A percentile compares a stretch with the other conserved stretches of the same genome.
These are phyloP conservation scores for Cryptoleucopteryx plumbea DNA, from an alignment of 2,113 vertebrate genomes.

Conservation along the genomic window DNA sequence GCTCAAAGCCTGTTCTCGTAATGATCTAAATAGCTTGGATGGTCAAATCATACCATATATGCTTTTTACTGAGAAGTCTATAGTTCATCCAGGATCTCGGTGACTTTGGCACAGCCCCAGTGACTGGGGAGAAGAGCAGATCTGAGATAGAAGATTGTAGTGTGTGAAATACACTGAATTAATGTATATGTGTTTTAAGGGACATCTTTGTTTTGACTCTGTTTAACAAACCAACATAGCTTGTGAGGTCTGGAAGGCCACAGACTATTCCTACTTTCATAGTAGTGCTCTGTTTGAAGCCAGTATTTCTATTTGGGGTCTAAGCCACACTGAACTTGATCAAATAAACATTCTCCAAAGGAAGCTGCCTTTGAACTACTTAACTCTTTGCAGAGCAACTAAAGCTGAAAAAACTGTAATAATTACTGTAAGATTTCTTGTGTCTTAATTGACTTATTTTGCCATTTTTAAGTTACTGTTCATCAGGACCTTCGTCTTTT, in stretches of 20 bases:
- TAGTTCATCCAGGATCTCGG: neutral
- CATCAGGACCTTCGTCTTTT: neutral
- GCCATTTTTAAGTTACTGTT: neutral
- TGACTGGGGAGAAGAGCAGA: neutral
- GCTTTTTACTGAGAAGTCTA: neutral
- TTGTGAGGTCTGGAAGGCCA: slow-evolving; percentile 41
- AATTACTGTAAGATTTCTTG: neutral
- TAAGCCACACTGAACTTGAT: slow-evolving; percentile 33
- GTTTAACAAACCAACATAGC: neutral
- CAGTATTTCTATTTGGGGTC: slow-evolving; percentile 41
- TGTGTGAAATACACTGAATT: slow-evolving; percentile 7
- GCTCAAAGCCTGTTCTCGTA: neutral
- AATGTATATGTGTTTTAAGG: slow-evolving; percentile 3
- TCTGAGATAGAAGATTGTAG: neutral
- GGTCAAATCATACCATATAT: neutral
- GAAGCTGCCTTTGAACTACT: slow-evolving; percentile 30
- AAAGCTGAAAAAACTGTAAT: neutral
- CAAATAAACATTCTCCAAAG: slow-evolving; percentile 46
- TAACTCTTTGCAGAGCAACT: slow-evolving; percentile 23
- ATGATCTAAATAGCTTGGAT: neutral
- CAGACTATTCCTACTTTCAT: slow-evolving; percentile 22
- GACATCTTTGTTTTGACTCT: slow-evolving; percentile 22
- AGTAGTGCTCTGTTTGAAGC: slow-evolving; percentile 42
- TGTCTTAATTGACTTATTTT: neutral
- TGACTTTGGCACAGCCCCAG: neutral